Evolutionary conservation across 2,888 invertebrate genomes (phyloP).

Genomic region (Caenorhabditis sp.): DNA sequence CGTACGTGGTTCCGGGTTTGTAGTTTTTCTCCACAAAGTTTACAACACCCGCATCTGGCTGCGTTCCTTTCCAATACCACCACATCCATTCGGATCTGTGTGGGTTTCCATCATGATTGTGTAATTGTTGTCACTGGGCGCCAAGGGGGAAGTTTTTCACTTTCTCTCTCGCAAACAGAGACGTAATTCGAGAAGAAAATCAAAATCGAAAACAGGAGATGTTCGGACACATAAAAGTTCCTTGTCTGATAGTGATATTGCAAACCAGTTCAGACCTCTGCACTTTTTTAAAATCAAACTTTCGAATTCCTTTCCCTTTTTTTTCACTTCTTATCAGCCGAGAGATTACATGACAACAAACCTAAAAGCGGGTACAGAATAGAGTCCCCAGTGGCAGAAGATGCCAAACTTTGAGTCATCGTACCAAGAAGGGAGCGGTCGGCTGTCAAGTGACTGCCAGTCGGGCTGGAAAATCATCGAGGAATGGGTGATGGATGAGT

Average conservation of each 20-base stretch:
- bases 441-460: constrained; percentile 80
- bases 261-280: too few species aligned
- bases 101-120: not conserved
- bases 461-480: constrained; percentile 71
- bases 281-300: too few species aligned
- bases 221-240: too few species aligned
- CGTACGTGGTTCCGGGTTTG: constrained; percentile 89
- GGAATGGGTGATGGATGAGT: constrained; percentile 19
- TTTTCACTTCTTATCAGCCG: constrained; percentile 24
- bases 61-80: constrained; percentile 76
- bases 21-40: constrained; percentile 89
- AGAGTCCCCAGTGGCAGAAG: constrained; percentile 81
- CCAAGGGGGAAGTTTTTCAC: too few species aligned
- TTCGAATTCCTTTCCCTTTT: constrained; percentile 31
- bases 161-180: too few species aligned
- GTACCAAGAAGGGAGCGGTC: constrained; percentile 80
- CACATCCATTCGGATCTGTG: constrained; percentile 87
- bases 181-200: too few species aligned
- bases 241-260: too few species aligned
- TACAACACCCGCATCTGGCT: constrained; percentile 71
- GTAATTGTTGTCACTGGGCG: too few species aligned
- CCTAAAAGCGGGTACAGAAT: constrained; percentile 69
- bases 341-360: constrained; percentile 21
- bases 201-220: too few species aligned
- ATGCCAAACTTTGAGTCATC: constrained; percentile 81